Conservation (phyloP, 2,797 vertebrate species). For the Gouania willdenowi region DNA sequence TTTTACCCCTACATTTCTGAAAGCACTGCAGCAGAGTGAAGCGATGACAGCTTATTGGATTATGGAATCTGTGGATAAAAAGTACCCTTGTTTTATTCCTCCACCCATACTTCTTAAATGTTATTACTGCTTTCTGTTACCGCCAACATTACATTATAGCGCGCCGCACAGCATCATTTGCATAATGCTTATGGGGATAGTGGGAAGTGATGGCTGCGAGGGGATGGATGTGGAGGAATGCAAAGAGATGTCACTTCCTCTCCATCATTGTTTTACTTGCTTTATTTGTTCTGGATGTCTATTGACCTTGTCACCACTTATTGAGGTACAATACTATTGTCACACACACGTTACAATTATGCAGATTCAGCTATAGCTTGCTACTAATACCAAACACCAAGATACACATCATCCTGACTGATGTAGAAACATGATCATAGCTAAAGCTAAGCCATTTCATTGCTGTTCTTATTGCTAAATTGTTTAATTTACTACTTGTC, state of each 20-base stretch:
- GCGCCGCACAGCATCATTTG: constrained; percentile 35
- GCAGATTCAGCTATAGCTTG: no score
- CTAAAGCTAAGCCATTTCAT: no score
- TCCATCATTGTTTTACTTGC: constrained; percentile 19
- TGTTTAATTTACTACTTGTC: no score
- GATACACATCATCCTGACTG: no score
- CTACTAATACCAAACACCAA: no score
- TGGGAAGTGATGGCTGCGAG: constrained; percentile 33
- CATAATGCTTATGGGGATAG: constrained; percentile 58
- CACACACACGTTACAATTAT: no score
- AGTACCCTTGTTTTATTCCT: constrained; percentile 74
- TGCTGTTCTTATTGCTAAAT: no score
- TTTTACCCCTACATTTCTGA: constrained; percentile 11
- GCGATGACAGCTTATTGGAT: constrained; percentile 75
- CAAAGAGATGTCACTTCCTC: constrained; percentile 20
- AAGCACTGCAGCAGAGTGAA: constrained; percentile 59
- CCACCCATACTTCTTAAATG: constrained; percentile 67
- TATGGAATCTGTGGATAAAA: constrained; percentile 71
- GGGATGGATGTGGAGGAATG: constrained; percentile 34
- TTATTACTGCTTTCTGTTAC: constrained; percentile 73
- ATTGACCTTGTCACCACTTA: constrained; percentile 24
- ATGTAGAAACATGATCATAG: no score
- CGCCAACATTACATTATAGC: constrained; percentile 50
- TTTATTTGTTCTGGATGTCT: constrained; percentile 9
- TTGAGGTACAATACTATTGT: not conserved